Evolutionary conservation across 1,140 invertebrate species (phyloP).

Genomic region (Nixonia krombeini): DNA sequence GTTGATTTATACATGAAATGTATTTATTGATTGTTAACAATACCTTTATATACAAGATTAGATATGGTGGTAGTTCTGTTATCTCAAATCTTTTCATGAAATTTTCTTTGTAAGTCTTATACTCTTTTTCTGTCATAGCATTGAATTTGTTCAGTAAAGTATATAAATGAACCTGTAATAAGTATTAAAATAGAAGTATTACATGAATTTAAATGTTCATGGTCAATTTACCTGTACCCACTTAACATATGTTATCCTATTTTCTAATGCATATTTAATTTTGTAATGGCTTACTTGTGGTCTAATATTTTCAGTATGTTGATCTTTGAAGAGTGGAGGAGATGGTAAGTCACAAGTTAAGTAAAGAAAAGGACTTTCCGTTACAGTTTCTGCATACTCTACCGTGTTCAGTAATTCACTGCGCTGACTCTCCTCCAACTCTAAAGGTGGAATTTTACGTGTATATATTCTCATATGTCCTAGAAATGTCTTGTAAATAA

Average conservation of each 20-base stretch:
- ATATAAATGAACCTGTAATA: slow-evolving; percentile 89
- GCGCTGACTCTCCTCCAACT: slow-evolving; percentile 91
- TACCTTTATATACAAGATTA: slow-evolving; percentile 98
- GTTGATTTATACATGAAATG: slow-evolving; percentile 1
- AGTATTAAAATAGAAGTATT: slow-evolving; percentile 34
- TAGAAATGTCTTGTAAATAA: slow-evolving; percentile 96
- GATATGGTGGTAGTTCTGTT: slow-evolving; percentile 93
- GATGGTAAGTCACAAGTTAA: slow-evolving; percentile 97
- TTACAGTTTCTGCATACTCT: slow-evolving; percentile 90
- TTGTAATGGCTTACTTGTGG: slow-evolving; percentile 93
- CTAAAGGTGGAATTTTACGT: slow-evolving; percentile 93
- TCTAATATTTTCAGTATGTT: slow-evolving; percentile 98
- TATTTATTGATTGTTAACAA: too few species aligned
- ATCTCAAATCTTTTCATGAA: slow-evolving; percentile 98
- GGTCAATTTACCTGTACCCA: too few species aligned
- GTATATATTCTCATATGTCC: slow-evolving; percentile 97
- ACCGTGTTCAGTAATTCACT: slow-evolving; percentile 83
- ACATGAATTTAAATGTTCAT: too few species aligned
- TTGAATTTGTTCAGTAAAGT: slow-evolving; percentile 96
- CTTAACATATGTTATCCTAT: too few species aligned
- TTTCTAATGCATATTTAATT: too few species aligned
- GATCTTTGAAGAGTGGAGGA: slow-evolving; percentile 96
- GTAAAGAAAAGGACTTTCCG: slow-evolving; percentile 94
- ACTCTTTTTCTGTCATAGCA: slow-evolving; percentile 95
- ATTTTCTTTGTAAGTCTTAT: slow-evolving; percentile 99